Conservation (phyloP, 1,140 invertebrate species). For the Akabosia matsudoensis region DNA sequence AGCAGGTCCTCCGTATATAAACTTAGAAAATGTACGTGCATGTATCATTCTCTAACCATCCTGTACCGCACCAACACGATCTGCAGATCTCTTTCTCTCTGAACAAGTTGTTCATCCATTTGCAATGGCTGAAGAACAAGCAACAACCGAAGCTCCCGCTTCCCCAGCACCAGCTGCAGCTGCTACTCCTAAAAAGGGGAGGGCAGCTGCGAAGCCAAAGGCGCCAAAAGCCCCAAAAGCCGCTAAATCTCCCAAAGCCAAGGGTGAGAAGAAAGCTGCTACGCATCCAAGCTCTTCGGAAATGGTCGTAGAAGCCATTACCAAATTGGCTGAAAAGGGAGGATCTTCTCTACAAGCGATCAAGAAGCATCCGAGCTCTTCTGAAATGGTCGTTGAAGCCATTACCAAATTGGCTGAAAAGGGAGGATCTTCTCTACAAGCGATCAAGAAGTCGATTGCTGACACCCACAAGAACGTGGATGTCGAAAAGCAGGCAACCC, state of each 20-base stretch:
- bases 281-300: slow-evolving; percentile 51
- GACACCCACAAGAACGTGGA: slow-evolving; percentile 49
- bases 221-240: not conserved
- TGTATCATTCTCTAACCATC: no score
- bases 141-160: not conserved
- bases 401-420: slow-evolving; percentile 50
- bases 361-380: slow-evolving; percentile 50
- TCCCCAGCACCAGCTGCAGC: not conserved
- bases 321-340: slow-evolving; percentile 48
- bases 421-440: slow-evolving; percentile 49
- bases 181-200: not conserved
- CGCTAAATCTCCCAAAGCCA: slow-evolving; percentile 34
- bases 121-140: not conserved
- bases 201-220: slow-evolving; percentile 4
- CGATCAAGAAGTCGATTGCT: slow-evolving; percentile 51
- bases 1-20: no score
- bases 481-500: slow-evolving; percentile 46
- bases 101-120: not conserved
- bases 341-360: slow-evolving; percentile 51
- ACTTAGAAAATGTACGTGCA: no score
- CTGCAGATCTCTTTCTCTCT: not conserved
- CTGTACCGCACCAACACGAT: not conserved
- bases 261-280: slow-evolving; percentile 45
- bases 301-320: slow-evolving; percentile 53
- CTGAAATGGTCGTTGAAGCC: slow-evolving; percentile 52